A percentile compares a stretch with the other conserved stretches of the same genome.
Evolutionary conservation across 2,113 vertebrate species (phyloP).

Genomic region (Emydura subglobosa): DNA sequence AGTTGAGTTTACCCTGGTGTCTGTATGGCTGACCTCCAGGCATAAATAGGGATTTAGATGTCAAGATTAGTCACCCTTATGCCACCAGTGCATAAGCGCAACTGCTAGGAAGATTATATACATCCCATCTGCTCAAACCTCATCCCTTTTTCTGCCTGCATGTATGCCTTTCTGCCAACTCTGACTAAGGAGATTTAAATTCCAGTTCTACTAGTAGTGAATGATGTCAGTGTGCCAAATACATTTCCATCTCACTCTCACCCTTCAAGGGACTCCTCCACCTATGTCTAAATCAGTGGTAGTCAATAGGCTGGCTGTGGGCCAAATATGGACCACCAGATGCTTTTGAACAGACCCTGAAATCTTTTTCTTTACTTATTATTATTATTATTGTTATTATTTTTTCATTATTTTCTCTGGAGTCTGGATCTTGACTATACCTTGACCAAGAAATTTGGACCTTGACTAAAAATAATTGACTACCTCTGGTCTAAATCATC

Average conservation of each 20-base stretch:
- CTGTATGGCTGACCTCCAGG: slow-evolving; percentile 64
- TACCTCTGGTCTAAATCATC: background rate
- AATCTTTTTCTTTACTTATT: background rate
- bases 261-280: background rate
- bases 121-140: slow-evolving; percentile 62
- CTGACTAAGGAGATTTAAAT: slow-evolving; percentile 44
- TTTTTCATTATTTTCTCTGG: background rate
- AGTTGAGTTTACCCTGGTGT: slow-evolving; percentile 62
- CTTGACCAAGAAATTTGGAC: background rate
- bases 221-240: slow-evolving; percentile 7
- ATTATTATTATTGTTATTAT: background rate
- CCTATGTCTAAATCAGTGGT: background rate
- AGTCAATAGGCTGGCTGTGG: background rate
- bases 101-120: slow-evolving; percentile 52
- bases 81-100: slow-evolving; percentile 42
- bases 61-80: slow-evolving; percentile 64
- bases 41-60: slow-evolving; percentile 68
- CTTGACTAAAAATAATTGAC: background rate
- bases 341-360: background rate
- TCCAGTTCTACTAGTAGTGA: slow-evolving; percentile 3
- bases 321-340: background rate
- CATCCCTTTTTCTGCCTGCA: slow-evolving; percentile 52
- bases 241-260: background rate
- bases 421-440: background rate
- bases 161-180: slow-evolving; percentile 30